Evolutionary conservation across 1,140 invertebrate species (phyloP), one percentile per base, ranked within the genome.

Genomic region (Meteorus sp.): DNA sequence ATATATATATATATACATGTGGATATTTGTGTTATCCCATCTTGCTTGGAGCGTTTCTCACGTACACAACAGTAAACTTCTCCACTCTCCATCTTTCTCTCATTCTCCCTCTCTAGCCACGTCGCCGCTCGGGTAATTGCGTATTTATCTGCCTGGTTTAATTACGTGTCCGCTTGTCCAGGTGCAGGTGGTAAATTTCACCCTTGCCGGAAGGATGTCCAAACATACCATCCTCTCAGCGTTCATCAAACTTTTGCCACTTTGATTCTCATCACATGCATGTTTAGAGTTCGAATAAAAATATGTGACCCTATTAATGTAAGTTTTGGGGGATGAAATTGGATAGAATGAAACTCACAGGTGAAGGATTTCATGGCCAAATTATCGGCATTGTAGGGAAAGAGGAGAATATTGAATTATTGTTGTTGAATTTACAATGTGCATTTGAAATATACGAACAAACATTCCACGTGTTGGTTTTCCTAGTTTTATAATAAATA

Each of bases 131-230:
- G 63, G 66, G 64, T 74, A 72, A 74, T 74, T 74, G 72, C 70
- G 65, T 72, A 71, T 74, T 74, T 74, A 74, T 74, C 69, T 68
- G 71, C 71, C 64, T 61, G 64, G 69, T 71, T 72, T 74, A 74
- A 74, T 74, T 74, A 74, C 72, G 68, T 71, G 68, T 74, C 68
- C 69, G 68, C 72, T 69, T 72, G 70, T 73, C 69, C 68, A 68
- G 64, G 65, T 68, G 61, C 62, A 59, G 63, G 66, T 72, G 65
- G 66, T 72, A 71, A 72, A 72, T 72, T 72, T 69, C 54, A 53
- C 62, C 60, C 61, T 50, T n/a, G 3, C 3, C 22, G 11, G 27
- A 41, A 48, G 33, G 44, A 57, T 17, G 25, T 50, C 17, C 20
- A 23, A 25, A 48, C 44, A 45, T 25, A 6, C 6, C n/a, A 11